Evolutionary conservation across 1,140 invertebrate genomes (phyloP), one percentile per base, ranked within the genome.

Genomic region (Drosophila sproati): DNA sequence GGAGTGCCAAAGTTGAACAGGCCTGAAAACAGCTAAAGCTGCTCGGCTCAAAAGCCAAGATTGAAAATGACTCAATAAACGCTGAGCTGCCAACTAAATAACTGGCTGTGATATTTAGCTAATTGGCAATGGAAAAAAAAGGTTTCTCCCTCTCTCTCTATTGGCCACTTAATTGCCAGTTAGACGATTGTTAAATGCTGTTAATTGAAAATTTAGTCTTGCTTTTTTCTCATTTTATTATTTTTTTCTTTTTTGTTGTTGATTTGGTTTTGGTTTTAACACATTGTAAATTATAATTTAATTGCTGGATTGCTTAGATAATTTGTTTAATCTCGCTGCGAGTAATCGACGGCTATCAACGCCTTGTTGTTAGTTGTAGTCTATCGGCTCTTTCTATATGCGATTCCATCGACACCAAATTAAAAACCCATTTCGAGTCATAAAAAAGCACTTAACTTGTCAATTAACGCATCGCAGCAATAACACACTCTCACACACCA

Each of bases 361-460:
- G 51, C 82, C 70, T 78, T 43, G 66, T 71, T 77, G 64, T 73
- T 54, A 62, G 31, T 47, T 12, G 31, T 39, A 54, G 39, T 61
- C 20, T 56, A 7, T 28, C n/a, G 48, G 35, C 28, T 64, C 66
- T 52, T 74, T 47, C 67, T 81, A 39, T 12, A 5, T 47, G 55
- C 62, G 56, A 80, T 81, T 78, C 74, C 78, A 89, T 90, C 78
- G 81, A 87, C 86, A 89, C 75, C 86, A 86, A 89, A 89, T 90
- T 90, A 89, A 89, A 89, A 89, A 86, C 57, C 78, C 82, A 89
- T 90, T 89, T 80, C 64, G 66, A 73, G 70, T 80, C 87, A 89
- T 91, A 91, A 90, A 91, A 90, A 90, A 91, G 82, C 87, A 90
- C 87, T 90, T 82, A 90, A 90, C 87, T 90, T 73, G 88, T 90